Evolutionary conservation across 1,140 invertebrate species (phyloP), one percentile per base, ranked within the genome.

Genomic region (Drosophila rhopaloa): DNA sequence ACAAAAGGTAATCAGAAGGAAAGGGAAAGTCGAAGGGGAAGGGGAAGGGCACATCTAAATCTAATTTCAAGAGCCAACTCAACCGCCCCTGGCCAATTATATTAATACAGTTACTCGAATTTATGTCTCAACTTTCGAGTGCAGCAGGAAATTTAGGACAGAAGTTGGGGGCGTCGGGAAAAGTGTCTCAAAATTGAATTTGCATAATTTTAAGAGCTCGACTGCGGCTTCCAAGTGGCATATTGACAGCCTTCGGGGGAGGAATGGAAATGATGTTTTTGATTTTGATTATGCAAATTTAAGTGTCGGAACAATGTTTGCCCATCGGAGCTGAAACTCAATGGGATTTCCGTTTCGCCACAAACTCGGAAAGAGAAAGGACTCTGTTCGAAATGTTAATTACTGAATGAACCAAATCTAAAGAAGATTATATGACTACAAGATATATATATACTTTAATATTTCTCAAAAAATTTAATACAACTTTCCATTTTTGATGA

Each of bases 281-380:
- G 88, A 91, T 90, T 90, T 91, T 91, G 88, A 91, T 91, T 91
- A 91, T 91, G 88, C 80, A 89, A 91, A 91, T 91, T 91, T 91
- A 91, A 91, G 84, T 91, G 88, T 88, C 57, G 76, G 80, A 89
- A 88, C 83, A 88, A 89, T 88, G 83, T 89, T 85, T 84, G 76
- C 56, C 73, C 76, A 88, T 77, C 71, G 71, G 55, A 88, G 51
- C 72, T 47, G 67, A 79, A 88, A 88, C 76, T 67, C 48, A 72
- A 67, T 59, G 62, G 66, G 37, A 71, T 41, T 57, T 70, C 43
- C 46, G 37, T 38, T 47, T 38, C 46, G 27, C 27, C 58, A 9
- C 46, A 24, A 11, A 48, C 14, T 29, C 29, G 11, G 29, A 4
- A 14, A 10, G 6, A 24, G 44, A 27, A 47, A 16, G 37, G 6